Percentiles rank a stretch among this genome's conserved stretches.
Evolutionary conservation across 2,113 vertebrate species (phyloP).

Genomic region (Pseudopodoces humilis): DNA sequence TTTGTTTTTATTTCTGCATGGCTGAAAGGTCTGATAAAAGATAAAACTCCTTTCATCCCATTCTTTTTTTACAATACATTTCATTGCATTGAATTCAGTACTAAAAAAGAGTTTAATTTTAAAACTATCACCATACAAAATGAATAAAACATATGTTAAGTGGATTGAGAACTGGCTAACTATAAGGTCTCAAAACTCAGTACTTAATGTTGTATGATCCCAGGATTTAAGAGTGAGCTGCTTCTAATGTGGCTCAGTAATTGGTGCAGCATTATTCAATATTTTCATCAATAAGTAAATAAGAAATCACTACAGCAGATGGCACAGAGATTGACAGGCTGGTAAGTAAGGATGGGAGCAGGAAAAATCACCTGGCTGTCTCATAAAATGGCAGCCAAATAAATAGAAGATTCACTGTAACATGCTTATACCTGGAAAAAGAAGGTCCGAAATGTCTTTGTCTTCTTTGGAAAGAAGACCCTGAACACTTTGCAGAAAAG

Average conservation of each 20-base stretch:
- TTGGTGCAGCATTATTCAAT: not conserved
- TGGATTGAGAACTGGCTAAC: not conserved
- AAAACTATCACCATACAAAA: not conserved
- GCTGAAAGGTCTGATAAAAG: not conserved
- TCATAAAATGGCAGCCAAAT: not conserved
- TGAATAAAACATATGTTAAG: not conserved
- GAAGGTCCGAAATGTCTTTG: not conserved
- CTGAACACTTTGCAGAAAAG: not conserved
- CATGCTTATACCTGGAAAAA: not conserved
- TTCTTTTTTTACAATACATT: not conserved
- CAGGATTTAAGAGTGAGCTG: not conserved
- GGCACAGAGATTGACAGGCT: not conserved
- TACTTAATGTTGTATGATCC: not conserved
- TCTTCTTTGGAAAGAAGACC: not conserved
- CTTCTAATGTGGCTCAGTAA: not conserved
- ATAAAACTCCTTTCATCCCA: not conserved
- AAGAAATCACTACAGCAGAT: not conserved
- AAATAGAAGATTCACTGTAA: not conserved
- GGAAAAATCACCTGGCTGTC: not conserved
- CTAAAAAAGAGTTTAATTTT: not conserved
- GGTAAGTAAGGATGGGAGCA: not conserved
- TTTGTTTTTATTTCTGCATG: not conserved
- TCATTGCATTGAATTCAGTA: not conserved
- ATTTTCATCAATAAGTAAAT: constrained; percentile 38
- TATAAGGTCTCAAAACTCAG: not conserved